phyloP scores from a whole-genome alignment of 2,888 invertebrate genomes.

The Drosophila phalerata region DNA sequence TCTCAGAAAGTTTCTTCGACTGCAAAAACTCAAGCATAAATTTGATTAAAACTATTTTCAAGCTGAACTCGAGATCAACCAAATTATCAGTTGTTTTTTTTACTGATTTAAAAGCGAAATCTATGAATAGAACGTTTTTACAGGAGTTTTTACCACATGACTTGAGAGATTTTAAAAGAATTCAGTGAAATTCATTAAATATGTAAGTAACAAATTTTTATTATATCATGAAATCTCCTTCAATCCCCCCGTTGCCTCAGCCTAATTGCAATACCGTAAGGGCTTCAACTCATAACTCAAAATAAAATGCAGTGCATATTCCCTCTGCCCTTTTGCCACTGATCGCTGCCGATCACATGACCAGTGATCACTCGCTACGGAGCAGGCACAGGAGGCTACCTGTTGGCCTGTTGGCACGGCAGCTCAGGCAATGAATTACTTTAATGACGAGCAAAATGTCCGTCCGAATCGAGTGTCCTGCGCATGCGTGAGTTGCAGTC shows the following conservation, averaged over 20 bases:
- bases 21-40: slow-evolving; percentile 14
- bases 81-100: background rate
- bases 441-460: slow-evolving; percentile 71
- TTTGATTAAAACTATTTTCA: slow-evolving; percentile 13
- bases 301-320: slow-evolving; percentile 41
- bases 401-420: slow-evolving; percentile 73
- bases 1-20: background rate
- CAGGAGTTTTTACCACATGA: too few species aligned
- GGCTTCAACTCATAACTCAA: slow-evolving; percentile 58
- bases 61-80: slow-evolving; percentile 10
- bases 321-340: slow-evolving; percentile 11
- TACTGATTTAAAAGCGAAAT: background rate
- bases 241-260: background rate
- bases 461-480: slow-evolving; percentile 40
- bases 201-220: background rate
- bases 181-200: background rate
- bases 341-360: slow-evolving; percentile 50
- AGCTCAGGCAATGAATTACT: slow-evolving; percentile 71
- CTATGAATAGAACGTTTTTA: background rate
- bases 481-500: slow-evolving; percentile 57
- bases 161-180: too few species aligned
- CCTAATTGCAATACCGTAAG: slow-evolving; percentile 43
- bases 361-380: slow-evolving; percentile 29
- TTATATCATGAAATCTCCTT: background rate
- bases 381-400: slow-evolving; percentile 58